phyloP scores from a whole-genome alignment of 1,140 invertebrate genomes.

The Metaphire vulgaris region DNA sequence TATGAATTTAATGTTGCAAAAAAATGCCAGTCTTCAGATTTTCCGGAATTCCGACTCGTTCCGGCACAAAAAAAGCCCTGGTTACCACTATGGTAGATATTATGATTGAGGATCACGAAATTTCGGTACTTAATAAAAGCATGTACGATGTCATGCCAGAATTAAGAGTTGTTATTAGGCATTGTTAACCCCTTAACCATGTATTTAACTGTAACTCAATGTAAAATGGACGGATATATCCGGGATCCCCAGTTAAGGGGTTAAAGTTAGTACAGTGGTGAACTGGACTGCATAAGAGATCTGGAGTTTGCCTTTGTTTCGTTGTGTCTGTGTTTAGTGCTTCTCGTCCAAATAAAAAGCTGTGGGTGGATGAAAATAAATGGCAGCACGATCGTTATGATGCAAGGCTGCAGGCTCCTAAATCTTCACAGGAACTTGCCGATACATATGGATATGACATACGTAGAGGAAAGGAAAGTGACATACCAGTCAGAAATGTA shows the following conservation, averaged over 20 bases:
- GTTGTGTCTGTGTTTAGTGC: not conserved
- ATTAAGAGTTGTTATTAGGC: no score
- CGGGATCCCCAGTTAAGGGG: no score
- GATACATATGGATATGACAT: slow-evolving; percentile 91
- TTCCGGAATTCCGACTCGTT: no score
- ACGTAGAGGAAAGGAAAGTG: slow-evolving; percentile 69
- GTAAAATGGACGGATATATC: no score
- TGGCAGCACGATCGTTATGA: slow-evolving; percentile 88
- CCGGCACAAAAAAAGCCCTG: no score
- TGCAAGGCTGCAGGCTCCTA: slow-evolving; percentile 73
- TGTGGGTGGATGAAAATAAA: slow-evolving; percentile 60
- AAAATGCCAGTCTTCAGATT: no score
- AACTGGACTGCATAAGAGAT: no score
- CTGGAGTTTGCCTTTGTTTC: not conserved
- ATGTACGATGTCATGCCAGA: no score
- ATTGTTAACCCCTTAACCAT: no score
- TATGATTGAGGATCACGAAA: not conserved
- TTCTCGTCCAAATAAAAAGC: slow-evolving; percentile 51
- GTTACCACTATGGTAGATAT: not conserved
- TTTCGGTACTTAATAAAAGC: not conserved
- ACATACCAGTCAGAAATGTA: slow-evolving; percentile 65
- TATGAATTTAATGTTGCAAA: no score
- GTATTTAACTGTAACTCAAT: no score
- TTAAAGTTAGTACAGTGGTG: no score
- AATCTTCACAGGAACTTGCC: slow-evolving; percentile 76